Base-by-base conservation (phyloP, 2,797 vertebrate species). In the Cynopterus sphinx region DNA sequence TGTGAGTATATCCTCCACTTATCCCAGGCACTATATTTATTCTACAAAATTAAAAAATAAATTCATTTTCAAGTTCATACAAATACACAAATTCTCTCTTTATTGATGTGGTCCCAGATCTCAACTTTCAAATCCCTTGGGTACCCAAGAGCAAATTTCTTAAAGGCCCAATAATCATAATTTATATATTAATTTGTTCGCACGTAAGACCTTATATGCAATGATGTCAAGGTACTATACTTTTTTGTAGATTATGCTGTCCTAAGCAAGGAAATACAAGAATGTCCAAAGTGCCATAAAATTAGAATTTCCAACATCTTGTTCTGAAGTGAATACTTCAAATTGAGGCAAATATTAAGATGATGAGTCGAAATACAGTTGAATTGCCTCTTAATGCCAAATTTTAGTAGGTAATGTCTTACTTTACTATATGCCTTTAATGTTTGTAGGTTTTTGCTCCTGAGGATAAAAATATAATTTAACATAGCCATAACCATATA, bases 11-110 rank as follows among this genome's bases (percentile, higher is more conserved):
- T 57, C 33, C n/a, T 83, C 22, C 0, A 92, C 6, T 49, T 61
- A 87, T 11, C 10, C 63, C 46, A 89, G 10, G 33, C 2, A 65
- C 7, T 21, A 9, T 43, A 86, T 89, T 73, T 57, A 57, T 70
- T 75, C 31, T 59, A 59, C 26, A 70, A 89, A 93, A 94, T 83
- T 83, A 94, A 91, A 49, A 65, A 82, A 91, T 41, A 67, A 73
- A 78, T 75, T 1, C 4, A 96, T 91, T 95, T 86, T 31, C 79
- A 93, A 71, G 7, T 93, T 95, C 49, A 89, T 55, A 65, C 16
- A 91, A 78, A 77, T 77, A 82, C 91, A n/a, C 15, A 78, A 89
- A 89, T 49, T 91, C 55, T 84, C 83, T 93, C 22, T 49, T 86
- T 95, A 91, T 53, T 88, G 86, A 88, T 53, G 19, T 74, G 8